Evolutionary conservation across 1,140 invertebrate genomes (phyloP), one percentile per base, ranked within the genome.

Genomic region (Drosophila leontia): DNA sequence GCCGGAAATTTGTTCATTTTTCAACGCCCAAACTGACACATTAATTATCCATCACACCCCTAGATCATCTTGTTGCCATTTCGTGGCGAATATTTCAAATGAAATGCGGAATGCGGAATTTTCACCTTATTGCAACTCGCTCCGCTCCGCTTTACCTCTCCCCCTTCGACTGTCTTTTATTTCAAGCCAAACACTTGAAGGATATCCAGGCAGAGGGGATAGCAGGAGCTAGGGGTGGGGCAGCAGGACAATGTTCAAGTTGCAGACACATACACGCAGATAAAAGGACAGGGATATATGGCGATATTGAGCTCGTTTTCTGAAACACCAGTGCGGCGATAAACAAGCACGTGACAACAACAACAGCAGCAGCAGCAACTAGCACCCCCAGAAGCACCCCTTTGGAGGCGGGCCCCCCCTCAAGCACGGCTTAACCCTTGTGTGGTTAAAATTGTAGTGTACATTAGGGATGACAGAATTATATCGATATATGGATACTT

Each of bases 331-430:
- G 29, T 39, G 35, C 13, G 48, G 17, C 45, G 48, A 61, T 74
- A 51, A 80, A 68, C 78, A 76, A 57, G 58, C 64, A 69, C 78
- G 77, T 80, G 61, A 56, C 45, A 67, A 75, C 69, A 74, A 42
- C 55, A 41, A 48, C 55, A 71, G 32, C 17, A 29, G 15, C 15
- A 57, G 19, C 44, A 57, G 19, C 44, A 58, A 15, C 32, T 13
- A 13, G 44, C 45, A 17, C 19, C 62, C 32, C 1, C 41, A 12
- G 26, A 5, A 34, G 13, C 61, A 48, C 23, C 45, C 23, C 45
- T 26, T 26, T 9, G 23, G 7, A 48, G 19, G 45, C 3, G 7
- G 6, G n/a, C n/a, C 6, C 17, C 34, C 42, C 26, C 57, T 17
- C 6, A 35, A 42, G 37, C 53, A n/a, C 8, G 26, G 23, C 12